Evolutionary conservation across 2,113 vertebrate genomes (phyloP).

Genomic region (Eudyptes chrysolophus): DNA sequence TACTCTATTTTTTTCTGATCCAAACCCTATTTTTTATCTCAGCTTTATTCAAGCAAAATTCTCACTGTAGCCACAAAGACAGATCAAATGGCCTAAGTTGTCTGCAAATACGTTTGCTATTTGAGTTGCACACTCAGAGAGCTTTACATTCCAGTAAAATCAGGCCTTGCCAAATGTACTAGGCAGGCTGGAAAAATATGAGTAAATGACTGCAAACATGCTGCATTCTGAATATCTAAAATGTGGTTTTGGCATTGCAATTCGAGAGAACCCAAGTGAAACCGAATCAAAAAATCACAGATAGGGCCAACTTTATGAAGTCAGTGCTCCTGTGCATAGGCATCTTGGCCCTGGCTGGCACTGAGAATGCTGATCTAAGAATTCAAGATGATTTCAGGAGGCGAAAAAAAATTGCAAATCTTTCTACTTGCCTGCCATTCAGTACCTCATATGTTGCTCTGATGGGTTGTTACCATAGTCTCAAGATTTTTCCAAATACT

Average conservation of each 20-base stretch:
- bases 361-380: neutral
- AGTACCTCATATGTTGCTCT: neutral
- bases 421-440: neutral
- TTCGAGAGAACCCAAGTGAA: neutral
- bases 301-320: neutral
- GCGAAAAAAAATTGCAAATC: neutral
- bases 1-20: neutral
- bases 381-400: neutral
- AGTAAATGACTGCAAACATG: neutral
- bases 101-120: neutral
- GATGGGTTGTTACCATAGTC: neutral
- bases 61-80: neutral
- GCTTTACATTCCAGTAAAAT: neutral
- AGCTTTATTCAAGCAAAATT: neutral
- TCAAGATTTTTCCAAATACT: neutral
- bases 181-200: neutral
- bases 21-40: neutral
- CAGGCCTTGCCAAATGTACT: neutral
- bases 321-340: neutral
- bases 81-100: neutral
- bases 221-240: neutral
- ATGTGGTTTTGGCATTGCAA: neutral
- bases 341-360: neutral
- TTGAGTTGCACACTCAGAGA: neutral
- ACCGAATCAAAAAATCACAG: neutral